These are phyloP conservation scores for Muscicapa comitata DNA, from an alignment of 2,797 vertebrate species.

Conservation along the genomic window DNA sequence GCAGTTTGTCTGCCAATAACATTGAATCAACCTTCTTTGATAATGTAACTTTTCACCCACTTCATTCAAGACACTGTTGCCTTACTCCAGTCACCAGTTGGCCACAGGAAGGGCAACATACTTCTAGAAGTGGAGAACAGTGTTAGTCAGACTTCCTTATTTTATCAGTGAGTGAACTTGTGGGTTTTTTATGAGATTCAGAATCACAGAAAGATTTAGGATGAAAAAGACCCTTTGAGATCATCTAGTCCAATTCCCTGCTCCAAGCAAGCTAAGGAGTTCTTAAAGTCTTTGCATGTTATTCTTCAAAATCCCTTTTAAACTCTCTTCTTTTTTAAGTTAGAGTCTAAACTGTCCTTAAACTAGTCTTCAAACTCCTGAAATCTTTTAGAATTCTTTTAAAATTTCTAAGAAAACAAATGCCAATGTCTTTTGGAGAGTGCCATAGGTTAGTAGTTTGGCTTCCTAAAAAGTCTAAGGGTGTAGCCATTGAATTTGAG, in stretches of 20 bases:
- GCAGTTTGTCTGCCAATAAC: constrained; percentile 4
- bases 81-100: background rate
- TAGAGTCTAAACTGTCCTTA: background rate
- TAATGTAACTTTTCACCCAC: background rate
- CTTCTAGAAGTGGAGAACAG: background rate
- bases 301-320: background rate
- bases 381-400: background rate
- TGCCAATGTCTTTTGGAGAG: background rate
- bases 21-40: background rate
- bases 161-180: background rate
- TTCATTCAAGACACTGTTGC: background rate
- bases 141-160: background rate
- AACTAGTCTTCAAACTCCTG: background rate
- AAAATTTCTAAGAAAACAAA: background rate
- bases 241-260: background rate
- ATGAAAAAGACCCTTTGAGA: background rate
- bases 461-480: background rate
- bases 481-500: background rate
- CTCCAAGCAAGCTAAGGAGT: background rate
- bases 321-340: background rate
- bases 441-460: background rate
- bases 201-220: background rate
- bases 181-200: background rate
- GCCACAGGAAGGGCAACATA: background rate
- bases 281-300: background rate